phyloP scores from a whole-genome alignment of 1,140 invertebrate genomes.

The Subanguina moxae region DNA sequence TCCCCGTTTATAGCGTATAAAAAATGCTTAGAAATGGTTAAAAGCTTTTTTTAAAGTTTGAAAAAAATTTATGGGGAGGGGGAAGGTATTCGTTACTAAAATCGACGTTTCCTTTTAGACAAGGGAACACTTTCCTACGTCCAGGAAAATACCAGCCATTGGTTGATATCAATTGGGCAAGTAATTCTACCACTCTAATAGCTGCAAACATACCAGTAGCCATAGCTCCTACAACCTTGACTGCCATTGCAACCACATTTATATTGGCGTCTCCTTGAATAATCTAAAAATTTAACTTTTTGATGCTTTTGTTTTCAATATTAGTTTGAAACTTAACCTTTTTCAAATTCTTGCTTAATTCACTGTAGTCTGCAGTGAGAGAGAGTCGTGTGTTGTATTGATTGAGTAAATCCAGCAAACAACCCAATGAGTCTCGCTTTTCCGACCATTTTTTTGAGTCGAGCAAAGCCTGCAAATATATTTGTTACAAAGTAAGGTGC shows the following conservation, averaged over 20 bases:
- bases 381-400: slow-evolving; percentile 65
- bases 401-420: slow-evolving; percentile 70
- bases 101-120: too few relatives aligned
- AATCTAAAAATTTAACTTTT: slow-evolving; percentile 16
- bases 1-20: too few relatives aligned
- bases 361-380: slow-evolving; percentile 67
- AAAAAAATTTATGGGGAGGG: too few relatives aligned
- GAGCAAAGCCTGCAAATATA: not conserved
- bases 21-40: too few relatives aligned
- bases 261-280: slow-evolving; percentile 89
- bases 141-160: too few relatives aligned
- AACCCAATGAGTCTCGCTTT: slow-evolving; percentile 80
- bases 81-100: too few relatives aligned
- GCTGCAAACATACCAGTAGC: slow-evolving; percentile 79
- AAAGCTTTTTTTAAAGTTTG: too few relatives aligned
- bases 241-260: slow-evolving; percentile 78
- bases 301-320: not conserved
- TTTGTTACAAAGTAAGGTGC: too few relatives aligned
- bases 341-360: slow-evolving; percentile 77
- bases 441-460: slow-evolving; percentile 97
- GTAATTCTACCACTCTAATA: slow-evolving; percentile 79
- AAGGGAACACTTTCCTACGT: too few relatives aligned
- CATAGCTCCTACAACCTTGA: slow-evolving; percentile 75
- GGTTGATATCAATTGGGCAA: slow-evolving; percentile 59
- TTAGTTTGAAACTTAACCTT: slow-evolving; percentile 67